Percentiles rank a stretch among this genome's conserved stretches.
Conservation (phyloP, 1,140 invertebrate species). For the Papilio polyxenes region DNA sequence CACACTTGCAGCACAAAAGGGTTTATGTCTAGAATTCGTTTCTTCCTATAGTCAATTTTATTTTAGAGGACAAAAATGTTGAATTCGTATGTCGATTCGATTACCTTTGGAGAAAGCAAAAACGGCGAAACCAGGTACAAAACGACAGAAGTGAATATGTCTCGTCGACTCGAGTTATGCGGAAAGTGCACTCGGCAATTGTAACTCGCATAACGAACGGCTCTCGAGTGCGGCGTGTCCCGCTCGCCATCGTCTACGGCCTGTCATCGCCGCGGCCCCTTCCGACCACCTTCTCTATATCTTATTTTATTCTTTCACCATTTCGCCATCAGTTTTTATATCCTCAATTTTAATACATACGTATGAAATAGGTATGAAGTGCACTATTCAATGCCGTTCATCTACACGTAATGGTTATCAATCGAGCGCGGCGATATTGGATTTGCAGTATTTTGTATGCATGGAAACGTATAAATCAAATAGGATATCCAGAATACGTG, state of each 20-base stretch:
- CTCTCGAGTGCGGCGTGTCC: constrained; percentile 58
- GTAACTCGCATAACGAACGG: constrained; percentile 72
- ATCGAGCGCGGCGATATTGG: constrained; percentile 23
- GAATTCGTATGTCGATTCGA: not conserved
- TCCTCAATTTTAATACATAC: not conserved
- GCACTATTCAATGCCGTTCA: not conserved
- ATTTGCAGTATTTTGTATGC: constrained; percentile 39
- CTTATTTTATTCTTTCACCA: constrained; percentile 12
- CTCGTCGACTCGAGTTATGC: constrained; percentile 64
- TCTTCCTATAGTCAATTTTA: constrained; percentile 42
- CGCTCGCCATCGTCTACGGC: constrained; percentile 57
- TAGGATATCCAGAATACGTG: constrained; percentile 51
- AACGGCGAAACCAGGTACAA: constrained; percentile 58
- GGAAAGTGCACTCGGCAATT: constrained; percentile 66
- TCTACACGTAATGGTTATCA: constrained; percentile 19
- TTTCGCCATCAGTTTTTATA: not conserved
- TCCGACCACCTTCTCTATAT: constrained; percentile 12
- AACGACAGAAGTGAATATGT: constrained; percentile 65
- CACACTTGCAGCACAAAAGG: constrained; percentile 65
- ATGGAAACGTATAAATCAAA: constrained; percentile 51
- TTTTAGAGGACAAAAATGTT: not conserved
- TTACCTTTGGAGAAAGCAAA: constrained; percentile 40
- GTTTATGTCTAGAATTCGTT: constrained; percentile 53
- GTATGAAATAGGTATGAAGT: not conserved
- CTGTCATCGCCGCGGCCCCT: constrained; percentile 8